A percentile compares a stretch with the other conserved stretches of the same genome.
phyloP scores from a whole-genome alignment of 2,113 vertebrate species.

The Anguilla rostrata region DNA sequence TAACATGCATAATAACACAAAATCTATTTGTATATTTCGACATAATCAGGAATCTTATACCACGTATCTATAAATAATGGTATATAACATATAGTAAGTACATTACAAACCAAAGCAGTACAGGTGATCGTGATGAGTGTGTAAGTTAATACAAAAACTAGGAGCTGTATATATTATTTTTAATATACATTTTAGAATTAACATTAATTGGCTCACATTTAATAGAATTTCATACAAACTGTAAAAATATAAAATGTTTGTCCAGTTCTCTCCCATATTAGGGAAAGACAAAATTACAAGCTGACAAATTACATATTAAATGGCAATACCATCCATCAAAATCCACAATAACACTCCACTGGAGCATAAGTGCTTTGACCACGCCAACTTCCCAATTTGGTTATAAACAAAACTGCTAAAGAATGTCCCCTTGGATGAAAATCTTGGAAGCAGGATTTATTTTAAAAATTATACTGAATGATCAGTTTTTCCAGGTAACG shows the following conservation, averaged over 20 bases:
- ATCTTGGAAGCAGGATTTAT: not conserved
- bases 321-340: not conserved
- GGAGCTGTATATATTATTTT: not conserved
- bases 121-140: not conserved
- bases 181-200: not conserved
- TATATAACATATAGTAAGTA: not conserved
- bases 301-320: not conserved
- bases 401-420: not conserved
- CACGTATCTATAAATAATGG: not conserved
- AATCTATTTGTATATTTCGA: not conserved
- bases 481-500: not conserved
- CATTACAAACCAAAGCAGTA: not conserved
- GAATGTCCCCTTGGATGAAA: not conserved
- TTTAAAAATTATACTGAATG: not conserved
- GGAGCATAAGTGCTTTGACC: not conserved
- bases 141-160: not conserved
- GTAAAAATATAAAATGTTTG: not conserved
- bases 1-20: not conserved
- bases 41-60: not conserved
- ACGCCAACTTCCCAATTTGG: not conserved
- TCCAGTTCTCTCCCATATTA: not conserved
- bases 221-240: not conserved
- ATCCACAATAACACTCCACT: not conserved
- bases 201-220: not conserved
- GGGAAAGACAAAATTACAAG: not conserved